Base-by-base conservation (phyloP, 2,797 vertebrate genomes). In the Rhinatrema bivittatum region DNA sequence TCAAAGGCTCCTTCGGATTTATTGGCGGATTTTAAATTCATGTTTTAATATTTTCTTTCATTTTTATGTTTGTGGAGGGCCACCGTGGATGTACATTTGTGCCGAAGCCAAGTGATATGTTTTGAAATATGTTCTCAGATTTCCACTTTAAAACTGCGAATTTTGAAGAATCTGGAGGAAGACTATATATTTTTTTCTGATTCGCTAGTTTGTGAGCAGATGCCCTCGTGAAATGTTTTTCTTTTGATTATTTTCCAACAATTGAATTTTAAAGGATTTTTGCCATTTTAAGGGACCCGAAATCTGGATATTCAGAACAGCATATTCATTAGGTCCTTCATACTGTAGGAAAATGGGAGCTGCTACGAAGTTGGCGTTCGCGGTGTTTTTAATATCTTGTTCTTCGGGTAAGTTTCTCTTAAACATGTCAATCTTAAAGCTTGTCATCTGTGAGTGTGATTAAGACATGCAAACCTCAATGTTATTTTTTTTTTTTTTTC, bases 331-430 rank as follows among this genome's bases (percentile, higher is more conserved):
- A n/a, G n/a, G n/a, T n/a, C n/a, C n/a, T n/a, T n/a, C n/a, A n/a
- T n/a, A n/a, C n/a, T n/a, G n/a, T n/a, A n/a, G n/a, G 87, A 94
- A 90, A 84, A 97, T 97, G 93, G 94, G 92, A 89, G 90, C 93
- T 78, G 92, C 91, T 74, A 93, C 90, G 56, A 97, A 97, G 81
- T 87, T 98, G 84, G 91, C 91, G 72, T 88, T 97, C 32, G 92
- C 92, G 54, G 93, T 98, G 68, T 93, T 98, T 87, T 92, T 97
- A 74, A 91, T 96, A 84, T 96, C 94, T 46, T 98, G 91, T 60
- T 97, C 93, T 72, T 98, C 94, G 91, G 94, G 93, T 97, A 83
- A 84, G 93, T 87, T n/a, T 42, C 28, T 5, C 31, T n/a, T n/a
- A n/a, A n/a, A n/a, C n/a, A n/a, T n/a, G n/a, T n/a, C n/a, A n/a